phyloP scores from a whole-genome alignment of 2,888 invertebrate species.

The Pasiphila rectangulata region DNA sequence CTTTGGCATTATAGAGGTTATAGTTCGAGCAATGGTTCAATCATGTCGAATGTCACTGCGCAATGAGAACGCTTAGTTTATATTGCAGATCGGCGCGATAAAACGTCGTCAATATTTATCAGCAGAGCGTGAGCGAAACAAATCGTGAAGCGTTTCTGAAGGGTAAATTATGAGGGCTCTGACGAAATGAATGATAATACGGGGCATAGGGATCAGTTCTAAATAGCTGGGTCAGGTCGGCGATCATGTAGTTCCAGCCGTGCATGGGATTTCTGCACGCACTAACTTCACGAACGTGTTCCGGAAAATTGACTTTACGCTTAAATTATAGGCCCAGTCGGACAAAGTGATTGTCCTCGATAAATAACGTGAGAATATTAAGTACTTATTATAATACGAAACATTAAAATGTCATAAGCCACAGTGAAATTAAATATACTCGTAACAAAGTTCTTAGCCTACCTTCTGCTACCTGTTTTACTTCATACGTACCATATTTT shows the following conservation, averaged over 20 bases:
- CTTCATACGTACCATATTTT: background rate
- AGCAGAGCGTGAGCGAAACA: conserved; percentile 43
- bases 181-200: conserved; percentile 30
- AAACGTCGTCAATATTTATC: conserved; percentile 42
- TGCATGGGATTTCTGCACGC: conserved; percentile 52
- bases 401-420: too few relatives aligned
- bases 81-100: conserved; percentile 61
- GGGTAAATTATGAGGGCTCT: conserved; percentile 30
- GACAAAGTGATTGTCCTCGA: conserved; percentile 1
- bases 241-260: conserved; percentile 34
- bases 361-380: background rate
- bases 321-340: conserved; percentile 16
- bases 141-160: conserved; percentile 39
- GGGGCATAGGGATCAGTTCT: conserved; percentile 31
- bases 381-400: background rate
- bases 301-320: conserved; percentile 38
- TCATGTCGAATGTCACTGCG: conserved; percentile 64
- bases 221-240: conserved; percentile 26
- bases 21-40: conserved; percentile 52
- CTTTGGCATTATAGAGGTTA: conserved; percentile 64
- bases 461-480: background rate
- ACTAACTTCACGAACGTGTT: conserved; percentile 41
- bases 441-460: too few relatives aligned
- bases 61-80: conserved; percentile 58
- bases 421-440: too few relatives aligned